Conservation (phyloP, 2,797 vertebrate genomes). For the Peromyscus nudipes region DNA sequence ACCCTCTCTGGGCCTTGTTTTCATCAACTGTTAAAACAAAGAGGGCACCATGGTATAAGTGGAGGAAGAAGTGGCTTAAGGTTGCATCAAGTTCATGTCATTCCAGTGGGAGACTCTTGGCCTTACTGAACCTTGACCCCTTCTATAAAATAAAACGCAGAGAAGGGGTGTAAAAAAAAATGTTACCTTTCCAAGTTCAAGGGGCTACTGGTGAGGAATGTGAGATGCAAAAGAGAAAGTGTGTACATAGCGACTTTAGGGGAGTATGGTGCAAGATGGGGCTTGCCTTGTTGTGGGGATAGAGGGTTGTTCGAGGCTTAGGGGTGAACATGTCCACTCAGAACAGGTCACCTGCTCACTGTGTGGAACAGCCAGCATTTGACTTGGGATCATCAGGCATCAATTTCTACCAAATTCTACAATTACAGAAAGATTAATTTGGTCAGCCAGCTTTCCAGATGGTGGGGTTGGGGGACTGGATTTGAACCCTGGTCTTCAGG, state of each 20-base stretch:
- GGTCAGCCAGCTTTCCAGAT: not conserved
- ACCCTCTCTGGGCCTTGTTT: not conserved
- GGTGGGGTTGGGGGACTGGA: too few species aligned
- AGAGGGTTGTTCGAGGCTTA: not conserved
- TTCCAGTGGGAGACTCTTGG: not conserved
- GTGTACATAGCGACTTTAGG: rapidly evolving
- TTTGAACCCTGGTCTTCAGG: not conserved
- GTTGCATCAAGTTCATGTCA: not conserved
- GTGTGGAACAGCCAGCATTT: not conserved
- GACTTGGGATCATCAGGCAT: rapidly evolving
- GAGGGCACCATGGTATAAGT: not conserved
- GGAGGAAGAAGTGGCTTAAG: not conserved
- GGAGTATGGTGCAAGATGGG: not conserved
- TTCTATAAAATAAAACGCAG: not conserved
- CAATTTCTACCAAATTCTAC: not conserved
- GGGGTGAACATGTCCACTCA: rapidly evolving
- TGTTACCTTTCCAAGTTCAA: not conserved
- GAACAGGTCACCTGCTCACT: not conserved
- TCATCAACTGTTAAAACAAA: not conserved
- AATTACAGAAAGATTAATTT: rapidly evolving
- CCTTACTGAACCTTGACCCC: not conserved
- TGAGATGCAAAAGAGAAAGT: not conserved
- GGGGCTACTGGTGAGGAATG: not conserved
- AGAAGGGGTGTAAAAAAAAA: not conserved
- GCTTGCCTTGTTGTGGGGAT: not conserved